Base-by-base conservation (phyloP, 2,797 vertebrate genomes). In the Iguana delicatissima region DNA sequence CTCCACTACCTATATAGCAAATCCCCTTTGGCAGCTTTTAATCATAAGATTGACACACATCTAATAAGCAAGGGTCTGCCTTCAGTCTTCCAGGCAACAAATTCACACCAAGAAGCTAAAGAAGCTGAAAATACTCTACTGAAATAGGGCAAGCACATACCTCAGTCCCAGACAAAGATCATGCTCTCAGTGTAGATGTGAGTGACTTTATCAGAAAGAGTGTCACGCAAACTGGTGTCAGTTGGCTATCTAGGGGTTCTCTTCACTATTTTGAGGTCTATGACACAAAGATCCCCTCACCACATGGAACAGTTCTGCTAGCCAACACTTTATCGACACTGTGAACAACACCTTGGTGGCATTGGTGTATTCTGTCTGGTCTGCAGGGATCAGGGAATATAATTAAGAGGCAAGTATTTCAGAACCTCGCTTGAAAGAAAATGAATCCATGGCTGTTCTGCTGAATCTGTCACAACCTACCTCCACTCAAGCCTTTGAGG, bases 351-450 rank as follows among this genome's bases (percentile, higher is more conserved):
- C 77, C 46, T 24, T 50, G 32, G 59, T 84, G 55, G 76, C 59
- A 50, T 57, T 77, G 20, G 32, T 29, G 6, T n/a, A 67, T 32
- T 32, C 32, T 59, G 26, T n/a, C 57, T 79, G n/a, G 84, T 52
- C 80, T 81, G 22, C 20, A 83, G 84, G 59, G 73, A 87, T 79
- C 72, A 50, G 24, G 50, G 50, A 3, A 83, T 89, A 87, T 89
- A 76, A 92, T 83, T 89, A 50, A 87, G 62, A 87, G 73, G 52
- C 64, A 73, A 84, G 64, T 42, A 46, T 87, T 87, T 84, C 55
- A 84, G 64, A 52, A 89, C n/a, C 29, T 84, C 52, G 42, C 85
- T 84, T 77, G 42, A 64, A 77, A 80, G 62, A 89, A 84, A 81
- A 84, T 87, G 69, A 88, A 88, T 88, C 82, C 55, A 74, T 59